Evolutionary conservation across 2,888 invertebrate species (phyloP), one percentile per base, ranked within the genome.

Genomic region (Machimus atricapillus): DNA sequence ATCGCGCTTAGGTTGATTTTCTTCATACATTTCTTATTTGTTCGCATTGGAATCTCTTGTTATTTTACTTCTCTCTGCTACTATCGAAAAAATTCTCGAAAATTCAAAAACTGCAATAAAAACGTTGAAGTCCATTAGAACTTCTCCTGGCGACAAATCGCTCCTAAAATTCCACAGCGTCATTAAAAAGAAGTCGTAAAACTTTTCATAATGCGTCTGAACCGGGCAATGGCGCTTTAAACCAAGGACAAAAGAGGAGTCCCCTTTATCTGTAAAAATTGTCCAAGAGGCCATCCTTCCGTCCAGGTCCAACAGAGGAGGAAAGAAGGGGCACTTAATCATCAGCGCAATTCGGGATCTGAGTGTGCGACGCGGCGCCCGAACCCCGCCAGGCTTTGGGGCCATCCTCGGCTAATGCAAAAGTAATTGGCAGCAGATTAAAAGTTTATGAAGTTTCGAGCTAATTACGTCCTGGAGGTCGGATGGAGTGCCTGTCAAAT

Each of bases 371-470:
- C 43, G 43, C 43, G 12, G 43, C 9, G n/a, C n/a, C 58, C 58
- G 5, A n/a, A 7, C 58, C 58, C 19, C 9, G 23, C 12, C 12
- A 31, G 16, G 31, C 40, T n/a, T 23, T n/a, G 77, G 23, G 77
- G 66, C 27, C 43, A 12, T 46, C 43, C 16, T 66, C 27, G 66
- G 12, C 66, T 83, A 83, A 83, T 83, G 66, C 66, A 83, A 58
- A 83, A 83, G 82, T 83, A 83, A 83, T 83, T 83, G 82, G 66
- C 66, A 40, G 12, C 14, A 83, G 82, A 83, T 83, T 66, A 83
- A 66, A 66, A 66, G 82, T 83, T 83, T 83, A 83, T 66, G 37
- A 66, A 83, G 82, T 83, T 82, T 66, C 37, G 66, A 66, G 66
- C 23, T 83, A 83, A 83, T 83, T 83, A 83, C 66, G 66, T 66